Base-by-base conservation (phyloP, 1,140 invertebrate species). In the Bactericera cockerelli region DNA sequence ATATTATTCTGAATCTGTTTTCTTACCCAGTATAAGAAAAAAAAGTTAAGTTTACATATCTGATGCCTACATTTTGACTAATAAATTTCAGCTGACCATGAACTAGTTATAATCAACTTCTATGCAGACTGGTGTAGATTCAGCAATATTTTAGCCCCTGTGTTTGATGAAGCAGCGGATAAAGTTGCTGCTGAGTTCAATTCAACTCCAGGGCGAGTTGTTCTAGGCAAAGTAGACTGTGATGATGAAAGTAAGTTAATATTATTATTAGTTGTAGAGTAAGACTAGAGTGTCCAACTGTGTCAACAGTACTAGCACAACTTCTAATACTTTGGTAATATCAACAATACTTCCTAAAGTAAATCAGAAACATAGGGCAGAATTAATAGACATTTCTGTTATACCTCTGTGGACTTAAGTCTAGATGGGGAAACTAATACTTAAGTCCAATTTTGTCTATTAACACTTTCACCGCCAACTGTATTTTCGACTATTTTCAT, bases 51-150 rank as follows among this genome's bases (percentile, higher is more conserved):
- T 36, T 36, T 36, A 11, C 33, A 16, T 36, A n/a, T n/a, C n/a
- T n/a, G n/a, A n/a, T n/a, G n/a, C n/a, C n/a, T n/a, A n/a, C n/a
- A n/a, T n/a, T n/a, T n/a, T n/a, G n/a, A n/a, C n/a, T n/a, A n/a
- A n/a, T n/a, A 6, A 31, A 67, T 87, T 84, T 62, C 77, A 96
- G 93, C 86, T 61, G 82, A 83, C 56, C 91, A 92, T 80, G 93
- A 98, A 77, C 75, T 98, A 71, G 93, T 98, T 57, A 90, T 98
- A 73, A 87, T 98, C 62, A 98, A 98, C 75, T 98, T 98, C 75
- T 98, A 98, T 77, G 95, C 94, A 11, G 93, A 98, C 70, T 98
- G 93, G 93, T 96, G 89, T 76, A 80, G 82, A 66, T 90, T 89
- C 74, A 98, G 94, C 77, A 96, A 95, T 76, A 82, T 95, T 70